Evolutionary conservation across 23 tunicate species (phyloP), one percentile per base, ranked within the genome.

Genomic region (Styela clava): DNA sequence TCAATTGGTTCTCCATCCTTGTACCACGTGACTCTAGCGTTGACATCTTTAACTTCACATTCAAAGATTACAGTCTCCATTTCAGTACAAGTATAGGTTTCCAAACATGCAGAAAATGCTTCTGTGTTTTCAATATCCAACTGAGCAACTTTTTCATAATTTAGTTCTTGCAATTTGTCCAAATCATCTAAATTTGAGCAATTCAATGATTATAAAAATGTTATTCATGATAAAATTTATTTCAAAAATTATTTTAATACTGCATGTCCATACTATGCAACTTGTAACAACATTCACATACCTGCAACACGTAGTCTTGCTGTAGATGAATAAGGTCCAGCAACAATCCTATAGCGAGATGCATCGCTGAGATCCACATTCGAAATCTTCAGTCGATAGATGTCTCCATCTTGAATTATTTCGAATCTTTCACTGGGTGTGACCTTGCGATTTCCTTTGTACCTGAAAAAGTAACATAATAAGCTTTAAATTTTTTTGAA

Each of bases 261-360:
- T n/a, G n/a, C n/a, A n/a, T n/a, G n/a, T n/a, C n/a, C n/a, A n/a
- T n/a, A n/a, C n/a, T n/a, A n/a, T n/a, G n/a, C n/a, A n/a, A n/a
- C n/a, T n/a, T n/a, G n/a, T n/a, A n/a, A n/a, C n/a, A n/a, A n/a
- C n/a, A n/a, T 61, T 21, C n/a, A 44, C 56, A 44, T 44, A 52
- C 64, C 63, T 29, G 80, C 73, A 33, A 88, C 84, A 9, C 64
- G 74, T 26, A 94, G 85, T 20, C 34, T 22, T 1, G 90, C 95
- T 16, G 83, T 79, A 28, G 95, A 83, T 23, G 86, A 68, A 71
- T 82, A 85, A 30, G 91, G 91, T 72, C 98, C 98, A 37, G 98
- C 98, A 16, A 73, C 95, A 18, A 94, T 68, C 32, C 95, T 35
- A 30, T 84, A 85, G 2, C 81, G 79, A 2, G 89, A 88, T n/a